Evolutionary conservation across 1,140 invertebrate genomes (phyloP), one percentile per base, ranked within the genome.

Genomic region (Scaptomyza montana): DNA sequence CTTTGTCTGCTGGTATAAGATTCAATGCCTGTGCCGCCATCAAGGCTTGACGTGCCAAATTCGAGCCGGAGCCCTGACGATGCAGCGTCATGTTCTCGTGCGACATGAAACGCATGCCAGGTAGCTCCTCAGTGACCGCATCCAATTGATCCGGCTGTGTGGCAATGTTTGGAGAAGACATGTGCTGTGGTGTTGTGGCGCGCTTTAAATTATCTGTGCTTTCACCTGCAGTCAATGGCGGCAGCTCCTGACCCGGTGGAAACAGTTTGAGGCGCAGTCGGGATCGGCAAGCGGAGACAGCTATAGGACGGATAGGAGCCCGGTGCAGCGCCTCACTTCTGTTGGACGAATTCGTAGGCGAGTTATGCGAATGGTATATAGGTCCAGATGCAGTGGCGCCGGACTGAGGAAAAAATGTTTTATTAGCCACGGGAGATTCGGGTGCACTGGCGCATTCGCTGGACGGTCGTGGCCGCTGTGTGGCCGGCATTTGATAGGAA

Each of bases 1-100:
- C 96, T 91, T 96, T 96, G 50, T 95, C 94, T 2, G 95, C 95
- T 13, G 96, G 96, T 84, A 97, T 96, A 61, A 96, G 93, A 92
- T 96, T 95, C 54, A 97, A 90, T 57, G 96, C 95, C 92, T 96
- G 95, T 68, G 95, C 96, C 59, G 95, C 95, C 77, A 96, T 93
- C 65, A 96, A 90, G 33, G 95, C 94, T 78, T 96, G 95, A 64
- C 95, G 94, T 13, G 95, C 95, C 64, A 92, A 50, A 30, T 90
- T 96, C 3, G 80, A 80, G n/a, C 89, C 74, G 1, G 87, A 89
- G 2, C 80, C 78, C 13, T 91, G 90, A 5, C 80, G 62, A 46
- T 80, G 73, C 5, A 91, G 70, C 30, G 78, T 77, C 77, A 91
- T 91, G 60, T 91, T 91, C 39, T 91, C 91, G 36, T 91, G 90